These are phyloP conservation scores for Drosophila varians DNA, from an alignment of 1,140 invertebrate species.

Conservation along the genomic window DNA sequence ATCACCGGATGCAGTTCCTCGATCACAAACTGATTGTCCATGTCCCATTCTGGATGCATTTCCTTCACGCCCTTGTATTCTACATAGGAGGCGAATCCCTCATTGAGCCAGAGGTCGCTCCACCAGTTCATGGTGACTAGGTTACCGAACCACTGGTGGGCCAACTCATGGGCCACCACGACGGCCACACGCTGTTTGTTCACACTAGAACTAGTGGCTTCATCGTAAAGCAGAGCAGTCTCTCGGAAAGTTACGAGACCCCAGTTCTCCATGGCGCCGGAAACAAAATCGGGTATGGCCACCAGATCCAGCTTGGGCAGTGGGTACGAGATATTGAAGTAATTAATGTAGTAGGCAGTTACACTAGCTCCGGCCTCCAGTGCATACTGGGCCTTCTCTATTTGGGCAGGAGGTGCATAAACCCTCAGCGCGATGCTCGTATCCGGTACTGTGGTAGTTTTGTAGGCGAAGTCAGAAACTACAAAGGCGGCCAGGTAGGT, in stretches of 20 bases:
- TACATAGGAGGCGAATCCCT: conserved; percentile 95
- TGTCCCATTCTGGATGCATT: conserved; percentile 91
- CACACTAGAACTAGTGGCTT: conserved; percentile 87
- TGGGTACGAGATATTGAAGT: conserved; percentile 94
- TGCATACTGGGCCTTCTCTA: conserved; percentile 92
- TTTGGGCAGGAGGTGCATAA: conserved; percentile 89
- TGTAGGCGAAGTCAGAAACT: conserved; percentile 92
- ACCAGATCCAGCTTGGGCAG: conserved; percentile 95
- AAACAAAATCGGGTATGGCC: conserved; percentile 96
- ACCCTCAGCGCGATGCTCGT: conserved; percentile 87
- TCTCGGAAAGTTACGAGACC: conserved; percentile 93
- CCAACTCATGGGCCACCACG: conserved; percentile 95
- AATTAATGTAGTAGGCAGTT: conserved; percentile 93
- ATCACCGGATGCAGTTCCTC: conserved; percentile 90
- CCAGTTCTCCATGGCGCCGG: conserved; percentile 98
- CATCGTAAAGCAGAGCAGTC: conserved; percentile 91
- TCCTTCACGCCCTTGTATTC: conserved; percentile 90
- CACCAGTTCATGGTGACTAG: conserved; percentile 96
- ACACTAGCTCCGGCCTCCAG: conserved; percentile 90
- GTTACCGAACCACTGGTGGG: conserved; percentile 97
- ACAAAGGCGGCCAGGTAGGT: conserved; percentile 96
- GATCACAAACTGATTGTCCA: conserved; percentile 92
- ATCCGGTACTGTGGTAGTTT: conserved; percentile 85
- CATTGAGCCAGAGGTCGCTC: conserved; percentile 96
- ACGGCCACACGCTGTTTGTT: conserved; percentile 92